These are phyloP conservation scores for Anaspis maculata DNA, from an alignment of 2,888 invertebrate genomes.

Conservation along the genomic window DNA sequence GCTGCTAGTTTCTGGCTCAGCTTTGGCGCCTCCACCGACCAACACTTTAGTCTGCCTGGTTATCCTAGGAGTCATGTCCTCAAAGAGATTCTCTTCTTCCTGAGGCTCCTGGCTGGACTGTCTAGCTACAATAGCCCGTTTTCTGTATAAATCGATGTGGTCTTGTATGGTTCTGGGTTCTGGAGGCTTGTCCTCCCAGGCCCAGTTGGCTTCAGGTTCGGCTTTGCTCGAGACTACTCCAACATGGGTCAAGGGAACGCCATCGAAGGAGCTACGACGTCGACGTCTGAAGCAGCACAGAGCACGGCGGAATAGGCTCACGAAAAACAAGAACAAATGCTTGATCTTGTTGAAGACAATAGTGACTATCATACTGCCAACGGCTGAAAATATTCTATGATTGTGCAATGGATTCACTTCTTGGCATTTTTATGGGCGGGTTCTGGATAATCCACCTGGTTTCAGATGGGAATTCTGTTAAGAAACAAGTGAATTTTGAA, in stretches of 20 bases:
- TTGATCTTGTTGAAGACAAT: slow-evolving; percentile 42
- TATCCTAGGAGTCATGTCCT: slow-evolving; percentile 55
- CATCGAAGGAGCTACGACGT: slow-evolving; percentile 46
- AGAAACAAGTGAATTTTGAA: too few species aligned
- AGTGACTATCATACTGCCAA: slow-evolving; percentile 7
- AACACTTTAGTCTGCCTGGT: slow-evolving; percentile 51
- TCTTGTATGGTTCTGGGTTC: slow-evolving; percentile 48
- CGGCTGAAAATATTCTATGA: too few species aligned
- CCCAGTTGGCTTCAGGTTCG: slow-evolving; percentile 44
- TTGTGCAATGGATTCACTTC: too few species aligned
- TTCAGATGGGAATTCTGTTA: too few species aligned
- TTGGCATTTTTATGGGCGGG: too few species aligned
- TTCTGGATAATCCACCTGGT: too few species aligned
- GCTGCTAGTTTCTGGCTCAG: too few species aligned
- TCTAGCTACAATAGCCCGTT: slow-evolving; percentile 40
- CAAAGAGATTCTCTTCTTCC: slow-evolving; percentile 50
- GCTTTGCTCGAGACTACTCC: slow-evolving; percentile 44
- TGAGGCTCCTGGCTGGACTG: slow-evolving; percentile 37
- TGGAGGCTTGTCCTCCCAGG: slow-evolving; percentile 50
- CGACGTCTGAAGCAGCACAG: slow-evolving; percentile 53
- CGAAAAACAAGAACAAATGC: slow-evolving; percentile 45
- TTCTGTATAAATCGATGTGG: slow-evolving; percentile 55
- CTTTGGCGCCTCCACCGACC: slow-evolving; percentile 36
- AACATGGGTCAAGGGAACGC: slow-evolving; percentile 49
- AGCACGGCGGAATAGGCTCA: slow-evolving; percentile 50